A percentile compares a stretch with the other conserved stretches of the same genome.
These are phyloP conservation scores for Paradisaea rubra DNA, from an alignment of 2,113 vertebrate species.

Conservation along the genomic window DNA sequence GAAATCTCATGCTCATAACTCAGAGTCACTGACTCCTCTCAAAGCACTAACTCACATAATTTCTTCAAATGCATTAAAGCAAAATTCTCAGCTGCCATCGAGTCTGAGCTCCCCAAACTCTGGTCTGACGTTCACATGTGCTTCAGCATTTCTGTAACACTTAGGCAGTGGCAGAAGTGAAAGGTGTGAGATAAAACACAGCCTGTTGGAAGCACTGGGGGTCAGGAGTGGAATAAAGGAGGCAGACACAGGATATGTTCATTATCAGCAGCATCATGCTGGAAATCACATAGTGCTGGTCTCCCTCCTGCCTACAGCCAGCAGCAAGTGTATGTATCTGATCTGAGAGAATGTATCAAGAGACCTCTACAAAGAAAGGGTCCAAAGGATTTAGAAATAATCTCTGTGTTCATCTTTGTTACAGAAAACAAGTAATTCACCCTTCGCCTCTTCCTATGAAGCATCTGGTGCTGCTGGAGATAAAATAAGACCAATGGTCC, in stretches of 20 bases:
- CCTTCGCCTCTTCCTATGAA: not conserved
- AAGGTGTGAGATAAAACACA: not conserved
- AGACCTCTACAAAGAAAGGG: not conserved
- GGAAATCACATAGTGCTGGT: not conserved
- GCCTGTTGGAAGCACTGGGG: not conserved
- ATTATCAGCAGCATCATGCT: not conserved
- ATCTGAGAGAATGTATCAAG: not conserved
- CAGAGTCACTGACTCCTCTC: not conserved
- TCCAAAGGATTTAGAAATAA: not conserved
- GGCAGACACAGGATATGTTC: not conserved
- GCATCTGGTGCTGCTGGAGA: not conserved
- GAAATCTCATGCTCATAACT: not conserved
- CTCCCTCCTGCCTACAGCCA: not conserved
- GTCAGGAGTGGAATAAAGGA: not conserved
- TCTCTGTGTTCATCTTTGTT: not conserved
- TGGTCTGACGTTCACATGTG: rapidly evolving
- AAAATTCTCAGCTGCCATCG: not conserved
- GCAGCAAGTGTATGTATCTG: not conserved
- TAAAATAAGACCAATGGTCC: not conserved
- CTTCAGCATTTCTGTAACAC: not conserved
- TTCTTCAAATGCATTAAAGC: not conserved
- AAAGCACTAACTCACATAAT: not conserved
- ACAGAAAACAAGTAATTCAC: not conserved
- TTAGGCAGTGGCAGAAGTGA: not conserved
- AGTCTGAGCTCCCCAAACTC: not conserved